Evolutionary conservation across 1,140 invertebrate genomes (phyloP).

Genomic region (Magallana ariakensis): DNA sequence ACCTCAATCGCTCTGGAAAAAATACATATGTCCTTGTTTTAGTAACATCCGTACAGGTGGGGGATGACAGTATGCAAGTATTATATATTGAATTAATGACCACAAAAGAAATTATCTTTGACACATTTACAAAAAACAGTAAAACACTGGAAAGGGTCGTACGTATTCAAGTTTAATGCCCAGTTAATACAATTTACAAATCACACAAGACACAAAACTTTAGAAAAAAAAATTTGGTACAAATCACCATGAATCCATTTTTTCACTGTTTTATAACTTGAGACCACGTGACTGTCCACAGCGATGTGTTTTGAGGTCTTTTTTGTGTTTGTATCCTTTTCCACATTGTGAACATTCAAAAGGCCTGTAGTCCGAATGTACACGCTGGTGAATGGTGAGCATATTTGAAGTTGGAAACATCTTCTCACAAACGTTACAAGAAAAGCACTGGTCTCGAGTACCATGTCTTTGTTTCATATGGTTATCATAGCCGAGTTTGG

Average conservation of each 20-base stretch:
- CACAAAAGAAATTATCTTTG: no score
- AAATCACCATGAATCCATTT: background rate
- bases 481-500: constrained; percentile 40
- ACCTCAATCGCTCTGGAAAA: constrained; percentile 30
- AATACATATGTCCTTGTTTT: constrained; percentile 29
- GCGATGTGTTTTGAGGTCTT: constrained; percentile 52
- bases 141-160: background rate
- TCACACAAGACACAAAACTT: no score
- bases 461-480: constrained; percentile 46
- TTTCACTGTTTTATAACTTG: background rate
- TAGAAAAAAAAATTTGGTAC: no score
- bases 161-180: background rate
- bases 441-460: background rate
- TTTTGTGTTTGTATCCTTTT: constrained; percentile 54
- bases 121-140: background rate
- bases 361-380: constrained; percentile 51
- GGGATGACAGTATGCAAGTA: background rate
- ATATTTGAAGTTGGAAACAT: constrained; percentile 42
- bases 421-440: constrained; percentile 49
- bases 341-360: constrained; percentile 49
- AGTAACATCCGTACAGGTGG: constrained; percentile 14
- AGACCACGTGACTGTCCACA: constrained; percentile 16
- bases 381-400: constrained; percentile 41
- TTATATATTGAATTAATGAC: background rate
- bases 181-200: no score